Conservation (phyloP, 2,888 invertebrate genomes). For the Rhopalosiphum nymphaeae region DNA sequence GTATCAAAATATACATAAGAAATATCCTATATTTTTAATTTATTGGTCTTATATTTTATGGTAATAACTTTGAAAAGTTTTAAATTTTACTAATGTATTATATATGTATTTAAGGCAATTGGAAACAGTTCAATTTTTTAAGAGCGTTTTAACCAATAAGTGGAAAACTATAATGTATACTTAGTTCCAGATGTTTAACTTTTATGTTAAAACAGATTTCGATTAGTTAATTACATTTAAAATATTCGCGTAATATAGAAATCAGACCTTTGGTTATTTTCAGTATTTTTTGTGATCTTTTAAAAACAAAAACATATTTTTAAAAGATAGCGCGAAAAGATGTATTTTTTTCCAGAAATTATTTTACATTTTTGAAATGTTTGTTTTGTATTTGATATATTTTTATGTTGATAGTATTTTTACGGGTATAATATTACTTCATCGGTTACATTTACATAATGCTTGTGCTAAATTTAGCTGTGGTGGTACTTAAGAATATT, state of each 20-base stretch:
- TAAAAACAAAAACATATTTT: background rate
- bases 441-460: background rate
- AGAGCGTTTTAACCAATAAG: background rate
- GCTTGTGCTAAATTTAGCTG: fast-evolving
- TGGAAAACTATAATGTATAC: background rate
- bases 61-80: background rate
- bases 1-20: background rate
- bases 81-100: background rate
- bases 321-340: background rate
- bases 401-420: background rate
- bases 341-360: background rate
- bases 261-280: background rate
- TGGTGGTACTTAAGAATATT: background rate
- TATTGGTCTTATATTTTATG: background rate
- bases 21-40: background rate
- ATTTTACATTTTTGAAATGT: background rate
- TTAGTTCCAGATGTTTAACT: background rate
- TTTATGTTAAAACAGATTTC: background rate
- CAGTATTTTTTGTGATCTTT: background rate
- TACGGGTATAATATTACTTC: background rate
- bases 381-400: background rate
- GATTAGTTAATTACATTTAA: background rate
- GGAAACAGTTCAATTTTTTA: background rate
- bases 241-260: background rate
- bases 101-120: background rate